phyloP scores from a whole-genome alignment of 1,140 invertebrate genomes.

The Scaptomyza hsui region DNA sequence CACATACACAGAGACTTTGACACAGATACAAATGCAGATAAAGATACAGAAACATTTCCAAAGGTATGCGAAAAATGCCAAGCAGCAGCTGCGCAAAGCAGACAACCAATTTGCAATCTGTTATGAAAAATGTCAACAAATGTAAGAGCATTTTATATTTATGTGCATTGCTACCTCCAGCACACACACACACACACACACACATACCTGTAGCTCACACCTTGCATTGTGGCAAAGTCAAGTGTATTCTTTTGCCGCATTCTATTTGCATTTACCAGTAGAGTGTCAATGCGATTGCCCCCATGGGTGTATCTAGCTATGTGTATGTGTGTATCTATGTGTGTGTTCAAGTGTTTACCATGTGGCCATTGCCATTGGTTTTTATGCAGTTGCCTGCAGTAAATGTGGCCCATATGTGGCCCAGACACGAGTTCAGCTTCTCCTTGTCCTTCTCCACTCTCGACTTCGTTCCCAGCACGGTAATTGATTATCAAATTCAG shows the following conservation, averaged over 20 bases:
- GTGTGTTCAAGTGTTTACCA: constrained; percentile 33
- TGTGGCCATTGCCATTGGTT: constrained; percentile 47
- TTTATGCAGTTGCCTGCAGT: constrained; percentile 49
- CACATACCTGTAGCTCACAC: not conserved
- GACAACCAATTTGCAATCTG: constrained; percentile 74
- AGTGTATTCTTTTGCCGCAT: constrained; percentile 34
- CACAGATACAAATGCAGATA: constrained; percentile 8
- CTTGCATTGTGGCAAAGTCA: constrained; percentile 24
- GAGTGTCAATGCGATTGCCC: constrained; percentile 30
- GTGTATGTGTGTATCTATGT: constrained; percentile 36
- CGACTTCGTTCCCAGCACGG: constrained; percentile 38
- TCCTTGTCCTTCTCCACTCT: not conserved
- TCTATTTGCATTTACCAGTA: constrained; percentile 24
- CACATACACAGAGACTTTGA: constrained; percentile 1
- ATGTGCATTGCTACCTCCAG: constrained; percentile 58
- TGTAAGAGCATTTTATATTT: constrained; percentile 61
- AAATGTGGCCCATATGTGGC: constrained; percentile 64
- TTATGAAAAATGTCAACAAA: constrained; percentile 75
- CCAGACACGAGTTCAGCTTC: constrained; percentile 16
- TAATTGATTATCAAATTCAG: constrained; percentile 81
- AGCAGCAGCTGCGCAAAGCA: constrained; percentile 56
- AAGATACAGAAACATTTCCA: constrained; percentile 1
- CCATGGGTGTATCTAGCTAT: constrained; percentile 35
- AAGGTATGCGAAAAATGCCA: not conserved
- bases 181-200: constrained; percentile 1